A percentile compares a stretch with the other conserved stretches of the same genome.
These are phyloP conservation scores for Colletes gigas DNA, from an alignment of 1,140 invertebrate species.

Conservation along the genomic window DNA sequence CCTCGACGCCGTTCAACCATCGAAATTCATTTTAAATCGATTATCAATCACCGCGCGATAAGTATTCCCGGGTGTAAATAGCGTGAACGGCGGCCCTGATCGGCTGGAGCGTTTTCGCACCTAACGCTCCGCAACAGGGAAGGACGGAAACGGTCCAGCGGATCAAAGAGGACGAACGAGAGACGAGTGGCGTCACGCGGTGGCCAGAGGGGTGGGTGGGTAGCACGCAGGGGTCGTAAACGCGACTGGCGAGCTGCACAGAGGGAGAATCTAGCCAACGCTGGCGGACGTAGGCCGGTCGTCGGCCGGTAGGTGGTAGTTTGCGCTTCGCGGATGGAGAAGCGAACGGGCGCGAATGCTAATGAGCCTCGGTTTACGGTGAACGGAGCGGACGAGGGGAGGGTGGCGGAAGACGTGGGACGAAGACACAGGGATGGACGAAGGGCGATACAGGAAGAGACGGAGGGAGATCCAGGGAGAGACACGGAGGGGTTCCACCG, in stretches of 20 bases:
- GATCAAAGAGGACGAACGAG: neutral
- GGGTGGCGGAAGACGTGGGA: neutral
- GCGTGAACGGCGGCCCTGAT: neutral
- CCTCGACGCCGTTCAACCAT: neutral
- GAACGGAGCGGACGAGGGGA: neutral
- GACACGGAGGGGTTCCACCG: neutral
- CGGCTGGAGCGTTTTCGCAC: neutral
- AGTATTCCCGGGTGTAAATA: neutral
- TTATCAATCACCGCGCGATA: slow-evolving; percentile 2
- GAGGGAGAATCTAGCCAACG: neutral
- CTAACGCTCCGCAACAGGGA: neutral
- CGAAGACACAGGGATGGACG: neutral
- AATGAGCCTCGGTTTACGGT: slow-evolving; percentile 67
- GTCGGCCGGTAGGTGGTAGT: slow-evolving; percentile 41
- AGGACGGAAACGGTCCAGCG: too few species aligned
- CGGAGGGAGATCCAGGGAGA: neutral
- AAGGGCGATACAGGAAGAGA: neutral
- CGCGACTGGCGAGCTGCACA: neutral
- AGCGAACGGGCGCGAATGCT: slow-evolving; percentile 69
- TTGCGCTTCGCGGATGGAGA: slow-evolving; percentile 57
- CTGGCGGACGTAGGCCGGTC: neutral
- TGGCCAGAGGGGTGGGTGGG: neutral
- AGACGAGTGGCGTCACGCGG: neutral
- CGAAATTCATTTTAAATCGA: slow-evolving; percentile 1
- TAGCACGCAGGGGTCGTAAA: neutral